These are phyloP conservation scores for Numenius arquata DNA, from an alignment of 2,113 vertebrate species.

Conservation along the genomic window DNA sequence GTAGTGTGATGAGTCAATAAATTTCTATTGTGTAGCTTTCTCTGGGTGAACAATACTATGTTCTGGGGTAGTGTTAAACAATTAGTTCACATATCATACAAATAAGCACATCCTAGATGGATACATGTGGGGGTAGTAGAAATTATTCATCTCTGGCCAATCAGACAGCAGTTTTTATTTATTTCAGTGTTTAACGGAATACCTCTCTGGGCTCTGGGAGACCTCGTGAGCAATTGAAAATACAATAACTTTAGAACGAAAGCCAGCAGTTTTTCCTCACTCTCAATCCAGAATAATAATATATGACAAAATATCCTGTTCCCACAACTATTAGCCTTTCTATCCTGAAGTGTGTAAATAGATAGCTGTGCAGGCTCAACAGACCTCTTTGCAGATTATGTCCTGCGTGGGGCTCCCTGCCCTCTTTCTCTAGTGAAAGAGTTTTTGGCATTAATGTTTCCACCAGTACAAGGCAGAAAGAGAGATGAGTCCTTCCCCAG, in stretches of 20 bases:
- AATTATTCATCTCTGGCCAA: slow-evolving; percentile 45
- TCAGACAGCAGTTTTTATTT: slow-evolving; percentile 63
- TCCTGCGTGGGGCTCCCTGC: not conserved
- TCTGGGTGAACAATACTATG: slow-evolving; percentile 48
- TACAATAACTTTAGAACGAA: slow-evolving; percentile 53
- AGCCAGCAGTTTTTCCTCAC: slow-evolving; percentile 46
- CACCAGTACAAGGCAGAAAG: not conserved
- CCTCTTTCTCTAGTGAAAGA: not conserved
- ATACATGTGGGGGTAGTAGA: slow-evolving; percentile 52
- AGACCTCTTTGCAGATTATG: not conserved
- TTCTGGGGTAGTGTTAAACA: slow-evolving; percentile 60
- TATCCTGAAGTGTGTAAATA: not conserved
- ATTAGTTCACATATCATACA: slow-evolving; percentile 64
- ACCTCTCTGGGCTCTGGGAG: slow-evolving; percentile 59
- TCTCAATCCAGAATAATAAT: slow-evolving; percentile 22
- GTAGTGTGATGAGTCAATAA: slow-evolving; percentile 66
- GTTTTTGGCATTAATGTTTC: rapidly evolving
- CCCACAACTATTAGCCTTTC: not conserved
- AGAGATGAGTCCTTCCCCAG: rapidly evolving
- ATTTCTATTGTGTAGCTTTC: slow-evolving; percentile 61
- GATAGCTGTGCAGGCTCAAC: not conserved
- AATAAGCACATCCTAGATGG: slow-evolving; percentile 62
- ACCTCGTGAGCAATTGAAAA: slow-evolving; percentile 47
- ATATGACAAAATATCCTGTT: slow-evolving; percentile 12
- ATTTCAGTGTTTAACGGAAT: slow-evolving; percentile 47